These are phyloP conservation scores for Onthophagus taurus DNA, from an alignment of 1,140 invertebrate species.

Conservation along the genomic window DNA sequence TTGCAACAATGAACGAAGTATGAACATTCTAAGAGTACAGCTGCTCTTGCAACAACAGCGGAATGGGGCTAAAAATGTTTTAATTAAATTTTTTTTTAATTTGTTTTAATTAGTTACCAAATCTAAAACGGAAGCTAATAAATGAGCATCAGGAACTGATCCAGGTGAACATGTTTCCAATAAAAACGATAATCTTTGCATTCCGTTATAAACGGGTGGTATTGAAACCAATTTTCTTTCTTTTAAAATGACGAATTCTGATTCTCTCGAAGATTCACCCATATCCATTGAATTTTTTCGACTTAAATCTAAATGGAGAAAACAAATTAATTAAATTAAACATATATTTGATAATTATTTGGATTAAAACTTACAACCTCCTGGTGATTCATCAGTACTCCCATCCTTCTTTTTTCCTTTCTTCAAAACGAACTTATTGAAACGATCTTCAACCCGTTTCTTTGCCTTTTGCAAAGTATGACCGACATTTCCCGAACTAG, in stretches of 20 bases:
- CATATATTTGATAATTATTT: neutral
- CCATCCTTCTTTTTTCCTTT: constrained; percentile 81
- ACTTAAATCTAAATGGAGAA: constrained; percentile 55
- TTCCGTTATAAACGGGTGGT: constrained; percentile 65
- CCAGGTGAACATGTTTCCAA: constrained; percentile 93
- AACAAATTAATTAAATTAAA: neutral
- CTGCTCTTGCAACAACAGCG: constrained; percentile 82
- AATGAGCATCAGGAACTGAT: constrained; percentile 86
- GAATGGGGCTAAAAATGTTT: constrained; percentile 72
- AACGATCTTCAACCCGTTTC: constrained; percentile 73
- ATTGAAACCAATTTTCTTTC: constrained; percentile 70
- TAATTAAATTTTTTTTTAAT: no score
- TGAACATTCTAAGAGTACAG: constrained; percentile 87
- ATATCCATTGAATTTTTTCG: constrained; percentile 71
- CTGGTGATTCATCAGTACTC: constrained; percentile 72
- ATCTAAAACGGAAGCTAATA: constrained; percentile 91
- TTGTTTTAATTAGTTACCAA: constrained; percentile 61
- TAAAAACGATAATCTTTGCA: constrained; percentile 77
- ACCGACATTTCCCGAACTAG: constrained; percentile 38
- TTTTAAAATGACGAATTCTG: constrained; percentile 78
- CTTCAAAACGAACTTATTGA: constrained; percentile 57
- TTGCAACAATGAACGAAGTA: constrained; percentile 96
- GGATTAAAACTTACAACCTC: constrained; percentile 50
- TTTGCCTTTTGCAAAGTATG: constrained; percentile 68
- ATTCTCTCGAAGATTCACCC: constrained; percentile 67